These are phyloP conservation scores for Phrynosoma blainvillii DNA, from an alignment of 2,113 vertebrate species.

Conservation along the genomic window DNA sequence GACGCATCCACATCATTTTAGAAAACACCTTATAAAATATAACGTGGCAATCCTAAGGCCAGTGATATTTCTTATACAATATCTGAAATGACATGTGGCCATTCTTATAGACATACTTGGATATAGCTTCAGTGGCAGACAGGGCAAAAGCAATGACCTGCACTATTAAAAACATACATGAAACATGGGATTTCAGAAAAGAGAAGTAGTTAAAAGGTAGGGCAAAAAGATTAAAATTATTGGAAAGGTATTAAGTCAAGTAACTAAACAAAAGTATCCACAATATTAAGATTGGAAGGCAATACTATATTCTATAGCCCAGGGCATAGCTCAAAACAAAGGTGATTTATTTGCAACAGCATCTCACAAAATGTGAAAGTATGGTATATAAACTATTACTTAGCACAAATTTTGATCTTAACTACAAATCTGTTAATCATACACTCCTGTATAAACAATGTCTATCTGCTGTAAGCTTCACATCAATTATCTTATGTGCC, in stretches of 20 bases:
- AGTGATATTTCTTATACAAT: too few species aligned
- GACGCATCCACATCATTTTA: too few species aligned
- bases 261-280: not conserved
- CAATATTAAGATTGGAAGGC: not conserved
- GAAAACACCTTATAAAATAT: too few species aligned
- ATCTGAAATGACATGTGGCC: too few species aligned
- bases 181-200: not conserved
- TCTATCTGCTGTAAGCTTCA: not conserved
- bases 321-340: not conserved
- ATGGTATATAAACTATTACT: not conserved
- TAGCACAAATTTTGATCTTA: not conserved
- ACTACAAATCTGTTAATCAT: not conserved
- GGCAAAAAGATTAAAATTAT: not conserved
- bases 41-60: too few species aligned
- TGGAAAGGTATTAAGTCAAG: not conserved
- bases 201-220: not conserved
- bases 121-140: too few species aligned
- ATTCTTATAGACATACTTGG: too few species aligned
- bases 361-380: not conserved
- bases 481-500: not conserved
- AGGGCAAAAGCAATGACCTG: too few species aligned
- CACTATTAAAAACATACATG: too few species aligned
- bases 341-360: not conserved
- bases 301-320: not conserved
- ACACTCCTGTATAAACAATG: not conserved